Evolutionary conservation across 2,113 vertebrate genomes (phyloP).

Genomic region (Atractosteus spatula): DNA sequence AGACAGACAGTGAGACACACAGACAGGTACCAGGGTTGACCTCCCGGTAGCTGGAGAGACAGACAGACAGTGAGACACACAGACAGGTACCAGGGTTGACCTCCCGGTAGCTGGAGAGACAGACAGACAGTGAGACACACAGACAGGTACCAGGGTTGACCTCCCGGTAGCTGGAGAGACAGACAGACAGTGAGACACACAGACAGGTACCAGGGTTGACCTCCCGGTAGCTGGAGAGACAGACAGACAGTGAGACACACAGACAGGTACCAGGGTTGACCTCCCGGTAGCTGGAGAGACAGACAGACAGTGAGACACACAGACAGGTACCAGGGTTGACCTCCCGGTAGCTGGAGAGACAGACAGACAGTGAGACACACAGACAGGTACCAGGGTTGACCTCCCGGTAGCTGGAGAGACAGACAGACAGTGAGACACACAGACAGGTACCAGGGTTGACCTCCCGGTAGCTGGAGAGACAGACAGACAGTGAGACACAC

Average conservation of each 20-base stretch:
- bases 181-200: neutral
- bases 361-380: neutral
- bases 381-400: constrained; percentile 81
- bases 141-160: constrained; percentile 81
- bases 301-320: neutral
- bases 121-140: neutral
- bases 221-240: constrained; percentile 77
- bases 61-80: neutral
- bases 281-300: constrained; percentile 71
- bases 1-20: neutral
- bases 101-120: constrained; percentile 77
- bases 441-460: constrained; percentile 81
- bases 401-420: constrained; percentile 77
- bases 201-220: constrained; percentile 81
- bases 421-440: neutral
- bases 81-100: constrained; percentile 81
- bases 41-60: constrained; percentile 71
- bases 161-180: constrained; percentile 77
- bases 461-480: constrained; percentile 77
- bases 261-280: constrained; percentile 81
- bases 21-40: constrained; percentile 81
- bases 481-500: neutral
- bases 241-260: neutral
- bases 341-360: constrained; percentile 77
- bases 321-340: constrained; percentile 81